phyloP scores from a whole-genome alignment of 2,888 invertebrate genomes.

The Eupeodes latifasciatus region DNA sequence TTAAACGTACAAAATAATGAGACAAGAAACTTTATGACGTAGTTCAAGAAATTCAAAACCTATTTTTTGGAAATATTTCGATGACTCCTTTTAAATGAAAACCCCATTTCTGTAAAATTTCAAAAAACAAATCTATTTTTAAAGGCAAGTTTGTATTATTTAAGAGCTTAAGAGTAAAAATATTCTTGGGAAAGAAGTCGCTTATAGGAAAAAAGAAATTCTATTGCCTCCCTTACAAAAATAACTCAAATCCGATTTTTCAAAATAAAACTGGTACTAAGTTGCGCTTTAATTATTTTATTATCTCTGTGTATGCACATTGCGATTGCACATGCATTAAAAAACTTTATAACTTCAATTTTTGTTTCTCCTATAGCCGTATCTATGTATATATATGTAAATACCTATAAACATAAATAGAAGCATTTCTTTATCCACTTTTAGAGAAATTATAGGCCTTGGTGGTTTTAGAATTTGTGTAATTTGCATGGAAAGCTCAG shows the following conservation, averaged over 20 bases:
- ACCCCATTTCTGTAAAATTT: too few species aligned
- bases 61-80: too few species aligned
- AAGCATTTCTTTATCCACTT: constrained; percentile 1
- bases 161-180: too few species aligned
- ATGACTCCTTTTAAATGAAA: too few species aligned
- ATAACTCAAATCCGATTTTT: background rate
- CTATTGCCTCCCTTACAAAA: background rate
- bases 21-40: too few species aligned
- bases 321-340: background rate
- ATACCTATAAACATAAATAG: background rate
- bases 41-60: too few species aligned
- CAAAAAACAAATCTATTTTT: too few species aligned
- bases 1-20: too few species aligned
- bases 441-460: constrained; percentile 27
- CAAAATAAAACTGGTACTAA: background rate
- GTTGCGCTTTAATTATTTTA: background rate
- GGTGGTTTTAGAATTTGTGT: constrained; percentile 57
- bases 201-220: too few species aligned
- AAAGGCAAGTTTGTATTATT: too few species aligned
- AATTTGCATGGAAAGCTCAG: constrained; percentile 69
- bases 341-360: constrained; percentile 14
- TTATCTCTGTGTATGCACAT: background rate
- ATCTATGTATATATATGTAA: too few species aligned
- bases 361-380: background rate
- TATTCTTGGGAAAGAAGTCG: too few species aligned